Evolutionary conservation across 2,113 vertebrate genomes (phyloP).

Genomic region (Psilopsiagon aurifrons): DNA sequence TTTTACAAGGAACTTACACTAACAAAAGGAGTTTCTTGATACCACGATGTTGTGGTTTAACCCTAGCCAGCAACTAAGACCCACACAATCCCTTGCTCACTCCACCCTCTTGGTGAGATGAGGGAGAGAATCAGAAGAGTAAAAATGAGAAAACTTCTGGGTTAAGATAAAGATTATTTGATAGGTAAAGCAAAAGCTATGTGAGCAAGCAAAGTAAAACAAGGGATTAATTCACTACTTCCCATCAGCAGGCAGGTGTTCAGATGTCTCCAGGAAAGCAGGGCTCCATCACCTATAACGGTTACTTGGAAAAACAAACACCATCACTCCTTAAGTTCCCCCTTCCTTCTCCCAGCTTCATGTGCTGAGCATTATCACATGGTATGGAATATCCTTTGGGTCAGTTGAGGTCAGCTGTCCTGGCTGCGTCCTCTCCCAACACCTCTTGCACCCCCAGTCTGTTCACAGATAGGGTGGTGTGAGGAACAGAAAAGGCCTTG

Average conservation of each 20-base stretch:
- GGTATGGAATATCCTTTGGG: not conserved
- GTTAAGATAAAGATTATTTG: not conserved
- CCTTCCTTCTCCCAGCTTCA: not conserved
- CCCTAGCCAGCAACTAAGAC: fast-evolving
- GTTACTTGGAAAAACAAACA: not conserved
- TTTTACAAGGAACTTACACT: not conserved
- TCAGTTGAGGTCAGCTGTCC: not conserved
- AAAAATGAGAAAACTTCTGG: not conserved
- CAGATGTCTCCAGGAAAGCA: not conserved
- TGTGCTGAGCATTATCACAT: not conserved
- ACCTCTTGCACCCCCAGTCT: not conserved
- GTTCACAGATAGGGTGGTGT: fast-evolving
- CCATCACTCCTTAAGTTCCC: fast-evolving
- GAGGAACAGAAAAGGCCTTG: not conserved
- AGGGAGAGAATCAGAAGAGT: not conserved
- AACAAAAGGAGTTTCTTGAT: not conserved
- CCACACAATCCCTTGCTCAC: fast-evolving
- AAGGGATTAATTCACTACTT: not conserved
- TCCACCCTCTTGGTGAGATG: not conserved
- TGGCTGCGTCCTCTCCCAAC: not conserved
- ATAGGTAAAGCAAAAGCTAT: not conserved
- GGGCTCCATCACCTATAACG: fast-evolving
- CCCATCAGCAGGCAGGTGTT: not conserved
- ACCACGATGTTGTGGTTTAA: not conserved
- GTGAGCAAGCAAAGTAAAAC: not conserved